Conservation (phyloP, 2,888 invertebrate species). For the Acleris literana region DNA sequence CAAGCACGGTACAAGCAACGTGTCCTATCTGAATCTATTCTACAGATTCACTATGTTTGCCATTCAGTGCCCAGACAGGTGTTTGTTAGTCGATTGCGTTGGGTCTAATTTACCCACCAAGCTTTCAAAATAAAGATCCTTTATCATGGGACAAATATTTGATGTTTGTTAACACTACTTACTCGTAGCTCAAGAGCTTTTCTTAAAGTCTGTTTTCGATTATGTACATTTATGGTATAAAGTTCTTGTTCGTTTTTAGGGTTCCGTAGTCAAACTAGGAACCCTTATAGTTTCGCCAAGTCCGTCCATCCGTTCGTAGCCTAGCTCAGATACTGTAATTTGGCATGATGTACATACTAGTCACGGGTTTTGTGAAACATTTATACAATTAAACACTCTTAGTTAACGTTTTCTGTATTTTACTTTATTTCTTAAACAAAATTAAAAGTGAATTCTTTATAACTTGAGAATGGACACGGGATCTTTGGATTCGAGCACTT, state of each 20-base stretch:
- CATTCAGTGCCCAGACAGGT: neutral
- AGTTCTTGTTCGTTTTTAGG: too few relatives aligned
- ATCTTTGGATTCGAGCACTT: constrained; percentile 59
- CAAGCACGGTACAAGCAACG: neutral
- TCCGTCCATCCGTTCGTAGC: too few relatives aligned
- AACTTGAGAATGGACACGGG: constrained; percentile 59
- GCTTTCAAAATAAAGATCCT: neutral
- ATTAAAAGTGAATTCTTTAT: constrained; percentile 26
- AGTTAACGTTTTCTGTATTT: constrained; percentile 14
- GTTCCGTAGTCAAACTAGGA: too few relatives aligned
- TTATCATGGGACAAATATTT: neutral
- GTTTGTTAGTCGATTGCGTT: neutral
- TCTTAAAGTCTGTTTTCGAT: too few relatives aligned
- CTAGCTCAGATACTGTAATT: too few relatives aligned
- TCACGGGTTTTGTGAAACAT: too few relatives aligned
- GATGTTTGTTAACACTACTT: neutral
- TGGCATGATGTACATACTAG: too few relatives aligned
- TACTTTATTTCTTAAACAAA: constrained; percentile 17
- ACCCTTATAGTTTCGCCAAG: too few relatives aligned
- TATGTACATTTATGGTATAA: too few relatives aligned
- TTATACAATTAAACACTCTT: constrained; percentile 36
- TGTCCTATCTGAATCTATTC: neutral
- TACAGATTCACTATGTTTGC: neutral
- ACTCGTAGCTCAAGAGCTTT: too few relatives aligned
- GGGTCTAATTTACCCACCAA: neutral